Percentiles rank a stretch among this genome's conserved stretches.
phyloP scores from a whole-genome alignment of 1,140 invertebrate species.

The Hypsibius dujardini region DNA sequence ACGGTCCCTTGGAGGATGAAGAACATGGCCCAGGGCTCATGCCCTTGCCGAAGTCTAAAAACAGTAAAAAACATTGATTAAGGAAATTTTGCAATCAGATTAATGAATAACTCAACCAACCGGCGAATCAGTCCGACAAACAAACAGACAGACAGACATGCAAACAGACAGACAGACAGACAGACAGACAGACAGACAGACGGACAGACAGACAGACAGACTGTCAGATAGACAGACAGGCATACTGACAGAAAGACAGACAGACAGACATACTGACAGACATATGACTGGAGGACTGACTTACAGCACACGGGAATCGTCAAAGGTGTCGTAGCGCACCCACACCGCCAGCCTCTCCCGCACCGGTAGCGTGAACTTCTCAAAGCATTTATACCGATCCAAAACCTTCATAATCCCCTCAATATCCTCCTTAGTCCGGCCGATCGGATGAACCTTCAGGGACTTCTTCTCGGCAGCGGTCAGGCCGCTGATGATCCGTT shows the following conservation, averaged over 20 bases:
- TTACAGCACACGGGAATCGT: slow-evolving; percentile 7
- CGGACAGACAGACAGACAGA: too few species aligned
- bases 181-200: too few species aligned
- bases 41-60: slow-evolving; percentile 1
- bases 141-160: too few species aligned
- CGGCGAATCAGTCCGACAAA: too few species aligned
- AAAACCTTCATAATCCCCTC: not conserved
- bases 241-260: too few species aligned
- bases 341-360: not conserved
- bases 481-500: not conserved
- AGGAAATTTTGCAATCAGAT: too few species aligned
- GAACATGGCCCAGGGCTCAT: slow-evolving; percentile 5
- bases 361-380: not conserved
- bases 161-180: too few species aligned
- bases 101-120: too few species aligned
- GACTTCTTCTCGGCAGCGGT: not conserved
- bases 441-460: not conserved
- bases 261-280: not conserved
- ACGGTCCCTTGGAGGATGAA: not conserved
- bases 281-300: not conserved
- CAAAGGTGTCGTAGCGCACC: slow-evolving; percentile 12
- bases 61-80: too few species aligned
- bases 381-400: slow-evolving; percentile 13
- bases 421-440: not conserved
- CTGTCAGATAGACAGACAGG: too few species aligned